Evolutionary conservation across 1,140 invertebrate genomes (phyloP), one percentile per base, ranked within the genome.

Genomic region (Brachionus asplanchnoidis): DNA sequence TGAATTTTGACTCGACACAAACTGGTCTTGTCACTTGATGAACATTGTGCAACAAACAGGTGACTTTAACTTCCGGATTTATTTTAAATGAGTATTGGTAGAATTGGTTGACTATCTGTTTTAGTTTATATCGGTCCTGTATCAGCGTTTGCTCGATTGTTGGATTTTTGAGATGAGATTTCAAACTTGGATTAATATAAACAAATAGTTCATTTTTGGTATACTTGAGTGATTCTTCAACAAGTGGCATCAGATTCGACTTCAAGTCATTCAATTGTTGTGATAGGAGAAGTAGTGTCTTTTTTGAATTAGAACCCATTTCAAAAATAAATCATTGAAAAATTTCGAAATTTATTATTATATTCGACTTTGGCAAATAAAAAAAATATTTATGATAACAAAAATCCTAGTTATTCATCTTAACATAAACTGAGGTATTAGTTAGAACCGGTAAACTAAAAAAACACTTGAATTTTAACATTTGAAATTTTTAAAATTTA

Each of bases 31-130:
- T 60, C 1, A 44, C 79, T 23, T 82, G 79, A 42, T 60, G 79
- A 65, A 82, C 12, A 82, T 82, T 68, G 40, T 82, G 79, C 40
- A 82, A 17, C 28, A 82, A 26, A 66, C 79, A 82, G 23, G 79
- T 68, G n/a, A 82, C 79, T 40, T 60, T 82, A 4, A 82, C n/a
- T 28, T 60, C 40, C 8, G 79, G 79, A 65, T 82, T 82, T 60
- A 82, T 14, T 17, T 68, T 82, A 44, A 68, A 60, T 12, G 79
- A 82, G 26, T 82, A 68, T 46, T 60, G 53, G 28, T 82, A 82
- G n/a, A 82, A 82, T 42, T 65, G 79, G 9, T 60, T 65, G 0
- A 82, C 36, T 20, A 82, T 60, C n/a, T 40, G 17, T 46, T 68
- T 82, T 17, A 82, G 17, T 44, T 60, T 68, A n/a, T 65, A 82